These are phyloP conservation scores for Sebastes umbrosus DNA, from an alignment of 2,797 vertebrate species.

Conservation along the genomic window DNA sequence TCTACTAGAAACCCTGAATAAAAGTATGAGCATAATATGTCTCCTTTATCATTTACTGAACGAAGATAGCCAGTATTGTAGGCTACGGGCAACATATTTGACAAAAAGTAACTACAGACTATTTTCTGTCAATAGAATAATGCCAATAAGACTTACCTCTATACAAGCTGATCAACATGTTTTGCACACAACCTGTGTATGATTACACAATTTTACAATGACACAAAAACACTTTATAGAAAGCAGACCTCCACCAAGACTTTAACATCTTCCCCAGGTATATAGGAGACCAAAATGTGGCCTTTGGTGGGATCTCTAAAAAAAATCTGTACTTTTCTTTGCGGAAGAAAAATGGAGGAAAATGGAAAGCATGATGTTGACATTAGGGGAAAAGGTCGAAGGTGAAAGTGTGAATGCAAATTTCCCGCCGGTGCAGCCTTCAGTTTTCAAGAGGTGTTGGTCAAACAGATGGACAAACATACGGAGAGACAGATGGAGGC, in stretches of 20 bases:
- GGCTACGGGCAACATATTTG: neutral
- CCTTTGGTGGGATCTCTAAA: too few species aligned
- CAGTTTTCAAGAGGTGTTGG: neutral
- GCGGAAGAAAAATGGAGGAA: neutral
- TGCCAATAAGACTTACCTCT: neutral
- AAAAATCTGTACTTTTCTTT: too few species aligned
- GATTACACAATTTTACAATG: neutral
- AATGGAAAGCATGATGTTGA: neutral
- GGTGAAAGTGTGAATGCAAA: neutral
- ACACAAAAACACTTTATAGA: neutral
- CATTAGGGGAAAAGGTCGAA: neutral
- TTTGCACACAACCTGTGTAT: neutral
- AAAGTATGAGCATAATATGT: neutral
- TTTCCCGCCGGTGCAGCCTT: neutral
- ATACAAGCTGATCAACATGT: neutral
- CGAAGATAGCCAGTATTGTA: neutral
- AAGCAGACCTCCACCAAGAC: neutral
- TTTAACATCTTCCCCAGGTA: too few species aligned
- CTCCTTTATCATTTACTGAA: neutral
- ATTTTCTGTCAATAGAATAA: neutral
- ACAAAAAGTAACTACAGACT: too few species aligned
- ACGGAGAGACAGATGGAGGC: neutral
- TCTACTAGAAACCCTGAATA: neutral
- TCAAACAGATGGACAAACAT: neutral
- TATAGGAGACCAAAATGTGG: rapidly evolving